A percentile compares a stretch with the other conserved stretches of the same genome.
These are phyloP conservation scores for Coptodon rendalli DNA, from an alignment of 2,113 vertebrate genomes.

Conservation along the genomic window DNA sequence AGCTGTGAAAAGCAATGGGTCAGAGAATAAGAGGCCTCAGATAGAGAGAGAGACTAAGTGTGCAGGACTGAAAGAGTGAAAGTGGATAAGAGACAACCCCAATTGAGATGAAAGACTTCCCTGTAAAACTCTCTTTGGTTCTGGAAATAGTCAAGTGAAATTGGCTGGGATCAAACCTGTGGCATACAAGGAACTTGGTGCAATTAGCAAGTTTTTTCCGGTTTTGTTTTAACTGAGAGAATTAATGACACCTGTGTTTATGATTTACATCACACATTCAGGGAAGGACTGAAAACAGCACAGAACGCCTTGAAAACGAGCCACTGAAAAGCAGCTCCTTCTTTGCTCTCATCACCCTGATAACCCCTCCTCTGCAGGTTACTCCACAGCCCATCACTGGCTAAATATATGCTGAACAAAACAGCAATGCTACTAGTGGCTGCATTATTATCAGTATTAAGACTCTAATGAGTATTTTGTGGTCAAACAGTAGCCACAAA, in stretches of 20 bases:
- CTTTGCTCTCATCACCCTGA: conserved; percentile 49
- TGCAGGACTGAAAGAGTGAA: not conserved
- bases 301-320: conserved; percentile 20
- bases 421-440: not conserved
- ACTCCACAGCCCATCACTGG: conserved; percentile 30
- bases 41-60: not conserved
- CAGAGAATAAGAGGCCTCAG: not conserved
- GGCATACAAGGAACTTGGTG: not conserved
- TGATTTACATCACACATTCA: not conserved
- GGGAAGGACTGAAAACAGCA: not conserved
- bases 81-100: not conserved
- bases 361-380: conserved; percentile 31
- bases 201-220: not conserved
- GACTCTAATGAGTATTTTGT: conserved; percentile 9
- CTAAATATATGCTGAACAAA: conserved; percentile 1
- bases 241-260: not conserved
- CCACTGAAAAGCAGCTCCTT: conserved; percentile 44
- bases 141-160: not conserved
- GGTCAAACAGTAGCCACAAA: not conserved
- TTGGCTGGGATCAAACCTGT: not conserved
- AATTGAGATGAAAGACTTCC: not conserved
- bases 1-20: conserved; percentile 18
- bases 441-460: conserved; percentile 50
- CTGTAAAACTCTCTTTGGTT: not conserved
- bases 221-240: not conserved